Evolutionary conservation across 2,113 vertebrate genomes (phyloP), one percentile per base, ranked within the genome.

Genomic region (Melanotaenia duboulayi): DNA sequence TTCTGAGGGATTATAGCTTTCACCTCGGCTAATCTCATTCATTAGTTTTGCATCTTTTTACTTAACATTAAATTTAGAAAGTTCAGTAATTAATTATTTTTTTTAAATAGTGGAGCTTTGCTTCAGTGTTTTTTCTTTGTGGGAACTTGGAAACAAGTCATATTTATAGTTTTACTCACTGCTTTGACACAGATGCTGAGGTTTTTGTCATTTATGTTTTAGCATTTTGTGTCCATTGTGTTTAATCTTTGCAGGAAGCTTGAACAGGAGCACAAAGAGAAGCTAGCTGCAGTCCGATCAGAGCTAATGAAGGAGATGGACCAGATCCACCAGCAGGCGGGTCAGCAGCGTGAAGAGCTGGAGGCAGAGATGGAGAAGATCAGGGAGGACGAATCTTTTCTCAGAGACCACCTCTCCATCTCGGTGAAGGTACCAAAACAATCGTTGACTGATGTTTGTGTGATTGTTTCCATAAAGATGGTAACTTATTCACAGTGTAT

Each of bases 201-300:
- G 13, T 17, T 40, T 23, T 16, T 0, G 17, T 11, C 19, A 28
- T 61, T 20, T 39, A 22, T 52, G 7, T 4, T 1, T 35, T 17
- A 2, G 9, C 7, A 9, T n/a, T 35, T 0, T 52, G 2, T 55
- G 6, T 19, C 9, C 23, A 39, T n/a, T 76, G 60, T 67, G 14
- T 11, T 56, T 4, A 44, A 24, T 37, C 9, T 76, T 0, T 69
- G 0, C 65, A 99, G 98, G 91, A 98, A 96, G 87, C 92, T 99
- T 74, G 97, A 98, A 0, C 95, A 96, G 81, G 96, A 97, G 8
- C 95, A 99, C 92, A 96, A 92, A 83, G 97, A 99, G 9, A 93
- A 94, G 1, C 89, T 95, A 0, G 65, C 86, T 0, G 87, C 92
- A 0, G 78, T 96, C 0, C 95, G 95, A 63, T 92, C 80, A 0